These are phyloP conservation scores for Agriopis marginaria DNA, from an alignment of 2,888 invertebrate genomes.

Conservation along the genomic window DNA sequence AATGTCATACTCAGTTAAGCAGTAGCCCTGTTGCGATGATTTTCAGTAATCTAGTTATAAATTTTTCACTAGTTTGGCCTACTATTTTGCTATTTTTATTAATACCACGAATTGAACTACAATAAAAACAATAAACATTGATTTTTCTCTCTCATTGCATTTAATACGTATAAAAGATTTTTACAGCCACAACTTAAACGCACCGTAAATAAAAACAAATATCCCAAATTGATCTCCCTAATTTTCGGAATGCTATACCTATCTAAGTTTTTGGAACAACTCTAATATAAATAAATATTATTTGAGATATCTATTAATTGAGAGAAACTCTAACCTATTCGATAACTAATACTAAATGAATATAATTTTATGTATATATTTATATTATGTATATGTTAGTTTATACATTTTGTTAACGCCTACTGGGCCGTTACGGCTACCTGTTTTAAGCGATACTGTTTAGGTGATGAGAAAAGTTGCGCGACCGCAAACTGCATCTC, in stretches of 20 bases:
- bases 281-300: constrained; percentile 30
- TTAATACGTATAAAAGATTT: constrained; percentile 44
- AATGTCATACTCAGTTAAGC: no score
- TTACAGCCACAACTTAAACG: constrained; percentile 61
- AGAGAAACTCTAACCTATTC: constrained; percentile 33
- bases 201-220: constrained; percentile 51
- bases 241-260: constrained; percentile 44
- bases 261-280: constrained; percentile 33
- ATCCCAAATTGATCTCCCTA: constrained; percentile 32
- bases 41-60: background rate
- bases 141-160: constrained; percentile 19
- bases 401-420: constrained; percentile 13
- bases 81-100: background rate
- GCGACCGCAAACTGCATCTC: no score
- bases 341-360: constrained; percentile 36
- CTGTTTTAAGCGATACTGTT: no score
- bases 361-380: constrained; percentile 22
- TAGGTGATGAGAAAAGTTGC: no score
- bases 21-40: no score
- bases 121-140: background rate
- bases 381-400: constrained; percentile 14
- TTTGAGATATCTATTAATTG: constrained; percentile 40
- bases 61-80: background rate
- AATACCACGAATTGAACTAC: background rate
- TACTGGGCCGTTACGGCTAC: no score